Percentiles rank a stretch among this genome's conserved stretches.
Evolutionary conservation across 2,888 invertebrate genomes (phyloP).

Genomic region (Teleiodes luculella): DNA sequence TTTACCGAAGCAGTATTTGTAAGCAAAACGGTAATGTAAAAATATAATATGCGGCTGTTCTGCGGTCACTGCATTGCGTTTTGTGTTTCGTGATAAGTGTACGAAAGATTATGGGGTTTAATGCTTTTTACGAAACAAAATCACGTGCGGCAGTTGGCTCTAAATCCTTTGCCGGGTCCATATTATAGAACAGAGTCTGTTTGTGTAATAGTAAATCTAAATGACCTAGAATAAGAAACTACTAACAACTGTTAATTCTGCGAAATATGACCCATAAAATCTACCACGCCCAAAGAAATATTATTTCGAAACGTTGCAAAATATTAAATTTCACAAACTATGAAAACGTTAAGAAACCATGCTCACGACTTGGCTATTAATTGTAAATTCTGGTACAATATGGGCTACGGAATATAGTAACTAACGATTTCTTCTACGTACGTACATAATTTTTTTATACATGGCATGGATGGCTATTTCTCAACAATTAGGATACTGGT

Average conservation of each 20-base stretch:
- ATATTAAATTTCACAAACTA: not conserved
- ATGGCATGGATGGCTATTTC: not conserved
- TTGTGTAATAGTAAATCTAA: not conserved
- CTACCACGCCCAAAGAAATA: not conserved
- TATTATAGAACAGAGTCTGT: not conserved
- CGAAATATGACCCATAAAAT: too few species aligned
- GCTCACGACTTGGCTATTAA: constrained; percentile 42
- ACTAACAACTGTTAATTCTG: too few species aligned
- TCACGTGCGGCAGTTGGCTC: constrained; percentile 1
- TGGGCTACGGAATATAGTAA: not conserved
- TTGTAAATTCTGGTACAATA: not conserved
- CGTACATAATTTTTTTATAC: not conserved
- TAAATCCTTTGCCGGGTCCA: not conserved
- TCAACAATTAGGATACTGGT: not conserved
- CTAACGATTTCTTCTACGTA: too few species aligned
- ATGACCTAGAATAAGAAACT: too few species aligned
- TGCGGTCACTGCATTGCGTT: constrained; percentile 10
- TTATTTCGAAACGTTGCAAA: not conserved
- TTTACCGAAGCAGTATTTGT: constrained; percentile 24
- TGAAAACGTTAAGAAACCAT: constrained; percentile 7
- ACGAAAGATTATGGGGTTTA: not conserved
- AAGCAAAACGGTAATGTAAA: constrained; percentile 6
- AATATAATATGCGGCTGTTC: constrained; percentile 1
- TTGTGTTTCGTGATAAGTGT: not conserved
- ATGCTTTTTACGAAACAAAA: not conserved